phyloP scores from a whole-genome alignment of 2,888 invertebrate genomes.

The Pristionchus maxplancki region DNA sequence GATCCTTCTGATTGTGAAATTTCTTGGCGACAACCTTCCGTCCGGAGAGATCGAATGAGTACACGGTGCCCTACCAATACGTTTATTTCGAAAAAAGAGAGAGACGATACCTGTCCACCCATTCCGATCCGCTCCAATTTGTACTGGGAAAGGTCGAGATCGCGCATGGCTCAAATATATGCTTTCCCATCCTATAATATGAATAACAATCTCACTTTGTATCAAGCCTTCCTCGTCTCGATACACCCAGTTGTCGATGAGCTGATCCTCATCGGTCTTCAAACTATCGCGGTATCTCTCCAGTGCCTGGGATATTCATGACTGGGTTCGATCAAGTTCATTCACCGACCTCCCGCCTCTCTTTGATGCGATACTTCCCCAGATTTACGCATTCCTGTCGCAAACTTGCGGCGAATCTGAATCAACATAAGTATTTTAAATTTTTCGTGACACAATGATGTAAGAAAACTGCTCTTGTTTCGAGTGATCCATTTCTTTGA shows the following conservation, averaged over 20 bases:
- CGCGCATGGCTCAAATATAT: neutral
- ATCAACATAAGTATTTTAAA: neutral
- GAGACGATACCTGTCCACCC: neutral
- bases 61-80: neutral
- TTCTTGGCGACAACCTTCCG: neutral
- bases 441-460: neutral
- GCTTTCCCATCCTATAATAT: neutral
- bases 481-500: neutral
- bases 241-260: neutral
- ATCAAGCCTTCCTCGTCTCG: neutral
- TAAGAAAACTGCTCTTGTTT: too few species aligned
- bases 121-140: neutral
- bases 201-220: neutral
- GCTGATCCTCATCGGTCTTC: neutral
- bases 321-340: neutral
- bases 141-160: neutral
- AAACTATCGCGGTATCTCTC: neutral
- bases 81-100: neutral
- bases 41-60: neutral
- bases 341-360: neutral
- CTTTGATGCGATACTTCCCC: too few species aligned
- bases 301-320: neutral
- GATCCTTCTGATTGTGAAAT: neutral
- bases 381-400: too few species aligned
- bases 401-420: too few species aligned